Conservation (phyloP, 2,113 vertebrate species). For the Mesitornis unicolor region DNA sequence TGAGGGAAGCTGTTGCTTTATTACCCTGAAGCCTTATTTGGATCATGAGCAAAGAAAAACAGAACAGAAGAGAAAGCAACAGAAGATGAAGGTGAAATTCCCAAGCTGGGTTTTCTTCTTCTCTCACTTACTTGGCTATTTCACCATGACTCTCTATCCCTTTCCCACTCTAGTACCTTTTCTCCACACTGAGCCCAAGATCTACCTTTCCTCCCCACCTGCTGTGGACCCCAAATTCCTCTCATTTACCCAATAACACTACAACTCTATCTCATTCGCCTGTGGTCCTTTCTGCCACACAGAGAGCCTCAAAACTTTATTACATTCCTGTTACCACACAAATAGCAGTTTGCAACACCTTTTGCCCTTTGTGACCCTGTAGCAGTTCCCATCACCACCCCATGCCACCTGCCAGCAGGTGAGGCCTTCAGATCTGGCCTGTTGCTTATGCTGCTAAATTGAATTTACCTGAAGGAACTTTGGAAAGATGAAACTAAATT, state of each 20-base stretch:
- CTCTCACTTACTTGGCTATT: neutral
- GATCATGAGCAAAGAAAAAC: neutral
- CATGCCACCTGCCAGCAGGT: neutral
- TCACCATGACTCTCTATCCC: neutral
- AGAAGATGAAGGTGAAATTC: neutral
- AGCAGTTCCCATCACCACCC: neutral
- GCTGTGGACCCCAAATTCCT: neutral
- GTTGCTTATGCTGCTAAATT: neutral
- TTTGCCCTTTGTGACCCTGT: neutral
- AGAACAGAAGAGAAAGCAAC: neutral
- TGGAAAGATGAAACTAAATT: neutral
- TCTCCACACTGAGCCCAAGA: neutral
- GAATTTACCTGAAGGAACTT: neutral
- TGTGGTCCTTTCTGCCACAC: neutral
- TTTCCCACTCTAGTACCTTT: accelerated
- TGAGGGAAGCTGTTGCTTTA: neutral
- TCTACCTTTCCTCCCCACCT: neutral
- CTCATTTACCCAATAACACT: neutral
- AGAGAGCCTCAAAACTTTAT: neutral
- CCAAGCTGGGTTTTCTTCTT: neutral
- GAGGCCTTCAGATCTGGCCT: neutral
- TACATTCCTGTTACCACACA: neutral
- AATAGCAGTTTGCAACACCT: neutral
- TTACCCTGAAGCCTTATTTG: neutral
- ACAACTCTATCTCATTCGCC: neutral